phyloP scores from a whole-genome alignment of 2,113 vertebrate genomes.

The Potamarius usumacintae region DNA sequence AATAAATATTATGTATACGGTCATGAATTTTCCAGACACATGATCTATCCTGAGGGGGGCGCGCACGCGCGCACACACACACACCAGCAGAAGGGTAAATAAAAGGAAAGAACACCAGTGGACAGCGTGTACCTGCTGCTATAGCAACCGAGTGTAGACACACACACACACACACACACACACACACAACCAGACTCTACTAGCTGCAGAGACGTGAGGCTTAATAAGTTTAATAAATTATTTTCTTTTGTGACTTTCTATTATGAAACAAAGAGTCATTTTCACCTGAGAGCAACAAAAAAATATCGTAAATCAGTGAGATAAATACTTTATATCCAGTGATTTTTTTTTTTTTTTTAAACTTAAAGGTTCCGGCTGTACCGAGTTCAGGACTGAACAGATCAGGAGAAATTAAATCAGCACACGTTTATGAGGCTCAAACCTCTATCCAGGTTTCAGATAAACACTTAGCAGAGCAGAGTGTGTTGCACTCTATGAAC shows the following conservation, averaged over 20 bases:
- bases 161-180: conserved; percentile 20
- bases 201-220: not conserved
- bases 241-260: not conserved
- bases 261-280: not conserved
- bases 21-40: no score
- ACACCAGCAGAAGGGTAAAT: conserved; percentile 65
- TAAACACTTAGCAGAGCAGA: no score
- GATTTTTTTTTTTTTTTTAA: no score
- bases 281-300: not conserved
- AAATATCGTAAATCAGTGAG: not conserved
- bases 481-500: no score
- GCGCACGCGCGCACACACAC: not conserved
- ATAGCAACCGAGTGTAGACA: conserved; percentile 58
- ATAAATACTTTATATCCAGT: not conserved
- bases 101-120: conserved; percentile 61
- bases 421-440: no score
- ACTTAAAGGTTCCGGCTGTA: no score
- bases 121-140: conserved; percentile 70
- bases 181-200: conserved; percentile 54
- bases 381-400: not conserved
- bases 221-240: not conserved
- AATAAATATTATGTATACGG: no score
- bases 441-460: no score
- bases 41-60: no score
- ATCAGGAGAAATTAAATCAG: no score